These are phyloP conservation scores for Lepidochitona cinerea DNA, from an alignment of 2,888 invertebrate species.

Conservation along the genomic window DNA sequence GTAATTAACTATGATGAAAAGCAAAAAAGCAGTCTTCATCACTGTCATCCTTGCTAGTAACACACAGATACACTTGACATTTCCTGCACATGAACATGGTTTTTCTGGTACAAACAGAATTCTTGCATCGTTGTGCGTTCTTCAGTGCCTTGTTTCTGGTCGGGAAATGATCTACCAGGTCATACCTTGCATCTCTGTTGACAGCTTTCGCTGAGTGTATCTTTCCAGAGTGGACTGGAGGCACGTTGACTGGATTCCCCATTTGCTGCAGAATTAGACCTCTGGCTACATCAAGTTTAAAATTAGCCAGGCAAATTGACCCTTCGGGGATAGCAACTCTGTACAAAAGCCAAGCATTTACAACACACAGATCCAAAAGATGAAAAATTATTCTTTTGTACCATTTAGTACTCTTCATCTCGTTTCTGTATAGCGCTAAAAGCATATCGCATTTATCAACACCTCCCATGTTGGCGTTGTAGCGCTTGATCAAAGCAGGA, in stretches of 20 bases:
- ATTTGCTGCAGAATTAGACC: background rate
- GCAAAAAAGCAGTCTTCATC: background rate
- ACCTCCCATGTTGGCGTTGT: too few relatives aligned
- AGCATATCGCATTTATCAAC: too few relatives aligned
- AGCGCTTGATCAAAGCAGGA: too few relatives aligned
- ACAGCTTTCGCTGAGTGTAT: background rate
- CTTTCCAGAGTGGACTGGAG: background rate
- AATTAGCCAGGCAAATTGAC: background rate
- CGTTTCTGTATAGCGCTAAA: slow-evolving; percentile 11
- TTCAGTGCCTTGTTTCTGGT: background rate
- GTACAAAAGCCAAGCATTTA: slow-evolving; percentile 18
- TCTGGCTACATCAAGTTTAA: background rate
- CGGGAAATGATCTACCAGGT: background rate
- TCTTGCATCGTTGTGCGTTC: background rate
- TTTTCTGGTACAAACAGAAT: background rate
- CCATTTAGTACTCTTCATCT: slow-evolving; percentile 17
- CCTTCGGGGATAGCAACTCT: background rate
- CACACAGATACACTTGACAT: background rate
- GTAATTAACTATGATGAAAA: background rate
- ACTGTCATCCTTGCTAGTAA: background rate
- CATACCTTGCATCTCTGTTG: background rate
- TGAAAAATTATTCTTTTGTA: slow-evolving; percentile 18
- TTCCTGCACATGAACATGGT: background rate
- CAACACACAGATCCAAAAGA: slow-evolving; percentile 11
- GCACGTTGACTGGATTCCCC: background rate